Base-by-base conservation (phyloP, 2,888 invertebrate genomes). In the Lissonota sp. region DNA sequence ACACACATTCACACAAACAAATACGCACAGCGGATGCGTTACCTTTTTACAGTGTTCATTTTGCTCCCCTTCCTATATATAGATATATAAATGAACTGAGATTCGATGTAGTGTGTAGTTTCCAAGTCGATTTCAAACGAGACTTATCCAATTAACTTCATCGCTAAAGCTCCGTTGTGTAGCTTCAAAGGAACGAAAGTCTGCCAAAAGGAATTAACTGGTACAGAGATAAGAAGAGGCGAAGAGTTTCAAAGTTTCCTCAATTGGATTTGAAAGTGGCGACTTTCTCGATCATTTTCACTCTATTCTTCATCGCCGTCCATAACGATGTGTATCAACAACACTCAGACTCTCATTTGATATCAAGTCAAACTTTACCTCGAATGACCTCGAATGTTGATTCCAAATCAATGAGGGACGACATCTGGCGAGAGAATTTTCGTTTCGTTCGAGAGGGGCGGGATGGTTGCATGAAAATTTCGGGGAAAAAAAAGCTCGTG, bases 71-170 rank as follows among this genome's bases (percentile, higher is more conserved):
- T 26, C 3, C 14, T 58, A 49, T 49, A 60, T 49, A 49, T 37
- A 49, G n/a, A n/a, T 70, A 57, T 42, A 46, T 70, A 69, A 12
- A 46, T 44, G 55, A 55, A 14, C 8, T 53, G 12, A 55, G 16
- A 10, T 8, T 3, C 42, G 49, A 53, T 51, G 8, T 51, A 14
- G 37, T 39, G n/a, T 42, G 42, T 49, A 60, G 64, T 72, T 67
- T 55, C 46, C 46, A 79, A 67, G 62, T 55, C 72, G 55, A 79
- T 79, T 79, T 46, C 60, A 62, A 73, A 62, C 62, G 53, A 73
- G 62, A 79, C 42, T 73, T 73, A 79, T 67, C 62, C 73, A 73
- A 79, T 79, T 73, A 73, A 79, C 62, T 73, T 62, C 16, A 63
- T 57, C 57, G 39, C 26, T 26, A 55, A 67, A 62, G 53, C 58